phyloP scores from a whole-genome alignment of 2,888 invertebrate species.

The Thera britannica region DNA sequence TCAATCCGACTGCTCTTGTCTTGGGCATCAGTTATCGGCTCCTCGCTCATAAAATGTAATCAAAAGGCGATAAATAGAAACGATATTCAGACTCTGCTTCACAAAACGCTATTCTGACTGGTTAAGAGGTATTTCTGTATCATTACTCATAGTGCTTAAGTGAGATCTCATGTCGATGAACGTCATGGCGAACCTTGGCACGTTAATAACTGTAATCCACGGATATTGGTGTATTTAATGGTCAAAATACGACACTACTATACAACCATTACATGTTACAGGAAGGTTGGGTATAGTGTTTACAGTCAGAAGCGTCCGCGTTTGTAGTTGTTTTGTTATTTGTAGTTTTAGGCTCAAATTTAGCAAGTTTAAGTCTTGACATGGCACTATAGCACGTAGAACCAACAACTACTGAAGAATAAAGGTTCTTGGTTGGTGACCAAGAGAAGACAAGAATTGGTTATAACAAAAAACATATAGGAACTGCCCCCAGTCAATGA shows the following conservation, averaged over 20 bases:
- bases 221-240: conserved; percentile 32
- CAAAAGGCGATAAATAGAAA: conserved; percentile 15
- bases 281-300: background rate
- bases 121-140: conserved; percentile 20
- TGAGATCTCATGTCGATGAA: conserved; percentile 26
- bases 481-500: too few relatives aligned
- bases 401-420: too few relatives aligned
- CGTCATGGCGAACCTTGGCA: conserved; percentile 40
- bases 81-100: background rate
- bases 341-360: background rate
- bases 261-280: conserved; percentile 11
- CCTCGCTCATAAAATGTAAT: conserved; percentile 18
- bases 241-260: conserved; percentile 21
- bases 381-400: background rate
- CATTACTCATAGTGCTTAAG: conserved; percentile 30
- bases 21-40: conserved; percentile 3
- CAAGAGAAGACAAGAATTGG: too few relatives aligned
- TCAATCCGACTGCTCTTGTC: background rate
- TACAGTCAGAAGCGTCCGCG: background rate
- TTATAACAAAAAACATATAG: too few relatives aligned
- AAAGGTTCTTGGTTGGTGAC: background rate
- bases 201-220: conserved; percentile 27
- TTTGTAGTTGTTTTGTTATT: too few relatives aligned
- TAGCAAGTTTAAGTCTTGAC: background rate
- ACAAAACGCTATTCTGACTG: conserved; percentile 10